phyloP scores from a whole-genome alignment of 2,888 invertebrate species.

The Chirona hameri region DNA sequence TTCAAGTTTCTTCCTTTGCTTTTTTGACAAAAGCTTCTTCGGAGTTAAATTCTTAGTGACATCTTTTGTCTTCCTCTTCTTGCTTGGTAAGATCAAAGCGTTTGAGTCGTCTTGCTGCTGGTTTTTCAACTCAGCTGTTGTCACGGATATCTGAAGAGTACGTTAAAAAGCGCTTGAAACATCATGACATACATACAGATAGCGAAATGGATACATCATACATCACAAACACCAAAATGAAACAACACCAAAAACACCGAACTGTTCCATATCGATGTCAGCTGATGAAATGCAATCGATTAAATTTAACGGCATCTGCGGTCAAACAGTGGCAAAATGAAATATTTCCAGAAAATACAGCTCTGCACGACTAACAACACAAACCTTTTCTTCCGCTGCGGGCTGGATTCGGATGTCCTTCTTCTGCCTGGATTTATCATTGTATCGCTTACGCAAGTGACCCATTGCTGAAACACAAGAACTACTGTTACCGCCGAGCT shows the following conservation, averaged over 20 bases:
- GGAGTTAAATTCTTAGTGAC: constrained; percentile 48
- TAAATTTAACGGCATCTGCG: background rate
- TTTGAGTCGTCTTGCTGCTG: constrained; percentile 72
- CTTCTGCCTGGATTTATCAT: constrained; percentile 69
- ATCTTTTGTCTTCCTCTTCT: constrained; percentile 71
- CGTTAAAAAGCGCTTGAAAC: background rate
- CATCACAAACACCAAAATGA: background rate
- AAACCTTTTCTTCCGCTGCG: background rate
- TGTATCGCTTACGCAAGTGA: constrained; percentile 61
- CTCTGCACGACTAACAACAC: background rate
- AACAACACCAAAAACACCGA: too few species aligned
- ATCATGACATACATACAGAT: background rate
- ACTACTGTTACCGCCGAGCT: background rate
- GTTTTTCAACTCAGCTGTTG: constrained; percentile 53
- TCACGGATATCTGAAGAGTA: constrained; percentile 60
- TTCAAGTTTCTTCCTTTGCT: constrained; percentile 77
- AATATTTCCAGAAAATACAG: background rate
- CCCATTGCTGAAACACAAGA: constrained; percentile 54
- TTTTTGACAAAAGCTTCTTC: constrained; percentile 74
- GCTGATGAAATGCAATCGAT: background rate
- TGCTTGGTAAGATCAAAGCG: constrained; percentile 72
- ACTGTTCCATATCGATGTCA: background rate
- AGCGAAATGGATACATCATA: background rate
- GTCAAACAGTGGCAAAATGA: background rate
- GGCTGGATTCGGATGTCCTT: constrained; percentile 47